A percentile compares a stretch with the other conserved stretches of the same genome.
Conservation (phyloP, 2,113 vertebrate genomes). For the Felis chaus region DNA sequence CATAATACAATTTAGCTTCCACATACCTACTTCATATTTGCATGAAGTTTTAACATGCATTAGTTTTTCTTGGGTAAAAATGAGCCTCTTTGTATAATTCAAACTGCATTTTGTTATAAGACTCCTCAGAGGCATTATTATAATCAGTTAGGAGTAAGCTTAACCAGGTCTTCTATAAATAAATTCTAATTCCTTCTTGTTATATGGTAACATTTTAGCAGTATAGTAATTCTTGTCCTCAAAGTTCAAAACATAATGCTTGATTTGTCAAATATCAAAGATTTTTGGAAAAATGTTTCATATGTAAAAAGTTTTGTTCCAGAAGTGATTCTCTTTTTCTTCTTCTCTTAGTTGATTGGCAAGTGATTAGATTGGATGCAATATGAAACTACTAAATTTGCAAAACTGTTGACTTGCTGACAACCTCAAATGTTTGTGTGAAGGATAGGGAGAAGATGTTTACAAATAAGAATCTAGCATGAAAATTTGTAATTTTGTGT, state of each 20-base stretch:
- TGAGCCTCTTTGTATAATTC: constrained; percentile 33
- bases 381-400: not conserved
- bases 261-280: not conserved
- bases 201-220: not conserved
- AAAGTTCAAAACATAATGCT: not conserved
- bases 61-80: not conserved
- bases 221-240: not conserved
- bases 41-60: not conserved
- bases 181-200: constrained; percentile 14
- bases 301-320: not conserved
- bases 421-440: not conserved
- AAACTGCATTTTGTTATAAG: not conserved
- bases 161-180: not conserved
- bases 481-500: not conserved
- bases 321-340: not conserved
- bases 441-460: not conserved
- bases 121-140: not conserved
- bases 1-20: not conserved
- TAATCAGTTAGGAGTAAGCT: not conserved
- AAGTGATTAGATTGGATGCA: not conserved
- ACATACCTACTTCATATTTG: not conserved
- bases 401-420: not conserved
- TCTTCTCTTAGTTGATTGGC: not conserved
- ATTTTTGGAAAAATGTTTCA: not conserved
- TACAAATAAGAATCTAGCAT: not conserved